Base-by-base conservation (phyloP, 1,140 invertebrate species). In the Formica exsecta region DNA sequence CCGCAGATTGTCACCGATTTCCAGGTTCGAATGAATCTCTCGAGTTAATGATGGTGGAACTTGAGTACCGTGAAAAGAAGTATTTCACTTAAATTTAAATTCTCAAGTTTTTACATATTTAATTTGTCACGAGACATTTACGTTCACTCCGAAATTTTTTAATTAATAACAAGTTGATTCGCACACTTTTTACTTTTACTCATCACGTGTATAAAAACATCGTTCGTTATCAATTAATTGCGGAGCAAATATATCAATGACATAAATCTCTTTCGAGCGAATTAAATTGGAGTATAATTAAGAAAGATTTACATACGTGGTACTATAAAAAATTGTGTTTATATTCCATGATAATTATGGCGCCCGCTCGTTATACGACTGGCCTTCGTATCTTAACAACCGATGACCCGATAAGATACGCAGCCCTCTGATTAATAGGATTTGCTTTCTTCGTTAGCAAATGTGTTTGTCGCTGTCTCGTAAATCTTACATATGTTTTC, bases 1-100 rank as follows among this genome's bases (percentile, higher is more conserved):
- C 94, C 94, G 4, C 13, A 89, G 64, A 87, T 94, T 71, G 13
- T 93, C 85, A 93, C 57, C 19, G 93, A 95, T 89, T 94, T 92
- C 84, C 91, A 95, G 94, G 95, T 95, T 89, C 88, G 91, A 9
- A 9, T 16, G 25, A 5, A 64, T 44, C 74, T 62, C 22, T 16
- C 54, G 61, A 29, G 29, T 16, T 51, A 51, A 51, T 16, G 38
- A 19, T 25, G 66, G 54, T 83, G 79, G 38, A 74, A 83, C 13
- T 83, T 83, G 54, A 57, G 61, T 13, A 32, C 36, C 13, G 59
- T 29, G 74, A 29, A 13, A 41, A 61, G 1, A 38, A n/a, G 16
- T 51, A 4, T 51, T 51, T 51, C 4, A 51, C 48, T 19, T 48
- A 19, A 51, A 51, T 51, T 51, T 51, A 51, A 57, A 9, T 22